Percentiles rank a stretch among this genome's conserved stretches.
Evolutionary conservation across 2,888 invertebrate genomes (phyloP).

Genomic region (Yponomeuta cagnagella): DNA sequence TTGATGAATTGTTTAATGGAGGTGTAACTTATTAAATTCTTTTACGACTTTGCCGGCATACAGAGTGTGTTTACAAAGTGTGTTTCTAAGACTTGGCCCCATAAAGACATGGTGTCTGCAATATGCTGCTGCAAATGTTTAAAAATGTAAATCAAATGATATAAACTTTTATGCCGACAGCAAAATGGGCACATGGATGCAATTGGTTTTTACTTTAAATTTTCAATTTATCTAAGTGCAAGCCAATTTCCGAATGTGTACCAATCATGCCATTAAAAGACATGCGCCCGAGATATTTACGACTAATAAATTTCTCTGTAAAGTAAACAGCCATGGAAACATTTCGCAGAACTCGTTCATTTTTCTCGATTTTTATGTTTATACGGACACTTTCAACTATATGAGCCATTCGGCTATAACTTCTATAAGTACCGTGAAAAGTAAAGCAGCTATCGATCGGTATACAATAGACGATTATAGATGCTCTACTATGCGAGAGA

Average conservation of each 20-base stretch:
- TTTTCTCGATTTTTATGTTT: conserved; percentile 46
- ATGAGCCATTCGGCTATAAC: conserved; percentile 48
- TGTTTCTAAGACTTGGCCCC: background rate
- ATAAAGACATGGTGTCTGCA: background rate
- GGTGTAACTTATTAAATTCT: background rate
- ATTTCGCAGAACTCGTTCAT: conserved; percentile 46
- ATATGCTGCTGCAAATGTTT: background rate
- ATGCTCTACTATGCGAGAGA: background rate
- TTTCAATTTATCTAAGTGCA: conserved; percentile 35
- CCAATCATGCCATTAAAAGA: conserved; percentile 53
- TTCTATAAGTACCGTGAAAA: conserved; percentile 36
- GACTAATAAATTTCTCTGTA: conserved; percentile 58
- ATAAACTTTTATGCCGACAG: background rate
- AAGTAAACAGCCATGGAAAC: conserved; percentile 54
- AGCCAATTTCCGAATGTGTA: conserved; percentile 43
- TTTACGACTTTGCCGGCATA: background rate
- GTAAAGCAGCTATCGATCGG: background rate
- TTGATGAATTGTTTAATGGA: conserved; percentile 6
- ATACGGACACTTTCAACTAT: conserved; percentile 42
- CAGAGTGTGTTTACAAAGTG: background rate
- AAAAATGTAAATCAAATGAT: background rate
- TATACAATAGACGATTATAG: background rate
- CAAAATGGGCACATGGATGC: background rate
- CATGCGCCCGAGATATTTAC: conserved; percentile 52
- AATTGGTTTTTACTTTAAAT: conserved; percentile 15